phyloP scores from a whole-genome alignment of 1,140 invertebrate genomes.

The Gonioctena quinquepunctata region DNA sequence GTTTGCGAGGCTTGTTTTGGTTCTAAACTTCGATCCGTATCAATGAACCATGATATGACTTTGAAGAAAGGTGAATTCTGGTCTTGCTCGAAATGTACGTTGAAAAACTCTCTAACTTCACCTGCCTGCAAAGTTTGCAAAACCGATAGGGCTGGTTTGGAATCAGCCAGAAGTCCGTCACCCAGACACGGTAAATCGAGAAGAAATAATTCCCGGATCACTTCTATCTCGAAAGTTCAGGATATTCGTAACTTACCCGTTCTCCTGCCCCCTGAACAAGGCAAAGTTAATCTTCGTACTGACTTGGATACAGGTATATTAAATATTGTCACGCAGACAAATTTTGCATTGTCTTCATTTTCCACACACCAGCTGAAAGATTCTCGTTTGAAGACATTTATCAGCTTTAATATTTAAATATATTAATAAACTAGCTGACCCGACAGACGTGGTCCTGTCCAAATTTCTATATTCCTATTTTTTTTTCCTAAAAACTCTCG shows the following conservation, averaged over 20 bases:
- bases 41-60: conserved; percentile 68
- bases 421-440: no score
- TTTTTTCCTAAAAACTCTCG: no score
- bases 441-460: no score
- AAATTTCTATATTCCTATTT: no score
- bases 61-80: conserved; percentile 77
- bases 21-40: conserved; percentile 72
- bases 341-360: no score
- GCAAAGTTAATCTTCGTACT: conserved; percentile 31
- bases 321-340: no score
- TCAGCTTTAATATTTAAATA: no score
- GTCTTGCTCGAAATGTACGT: conserved; percentile 77
- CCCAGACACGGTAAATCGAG: conserved; percentile 45
- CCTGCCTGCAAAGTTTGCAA: conserved; percentile 79
- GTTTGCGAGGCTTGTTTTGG: conserved; percentile 84
- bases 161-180: conserved; percentile 55
- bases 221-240: background rate
- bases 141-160: conserved; percentile 37
- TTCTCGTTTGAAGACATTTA: no score
- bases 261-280: conserved; percentile 7
- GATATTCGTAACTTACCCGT: background rate
- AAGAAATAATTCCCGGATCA: background rate
- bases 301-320: conserved; percentile 41
- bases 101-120: conserved; percentile 77
- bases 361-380: no score